Conservation (phyloP, 35 echinoderm and acorn worm genomes). For the Hemicentrotus pulcherrimus region DNA sequence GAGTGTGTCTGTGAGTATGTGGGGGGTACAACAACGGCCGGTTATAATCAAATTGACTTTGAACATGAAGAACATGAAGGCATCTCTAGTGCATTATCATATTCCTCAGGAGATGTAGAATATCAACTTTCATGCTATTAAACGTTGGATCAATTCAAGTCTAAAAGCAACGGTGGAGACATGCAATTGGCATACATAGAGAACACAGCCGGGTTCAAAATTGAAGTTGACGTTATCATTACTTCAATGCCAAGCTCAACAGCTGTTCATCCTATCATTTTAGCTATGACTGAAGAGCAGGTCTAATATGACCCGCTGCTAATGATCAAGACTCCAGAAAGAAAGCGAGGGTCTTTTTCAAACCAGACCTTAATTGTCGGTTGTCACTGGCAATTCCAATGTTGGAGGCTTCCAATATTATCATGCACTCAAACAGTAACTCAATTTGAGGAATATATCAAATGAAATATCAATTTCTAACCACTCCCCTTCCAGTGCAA, state of each 20-base stretch:
- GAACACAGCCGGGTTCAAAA: neutral
- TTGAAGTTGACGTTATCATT: slow-evolving; percentile 40
- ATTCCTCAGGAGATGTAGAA: neutral
- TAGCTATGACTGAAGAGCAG: neutral
- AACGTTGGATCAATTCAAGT: neutral
- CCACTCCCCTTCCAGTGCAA: neutral
- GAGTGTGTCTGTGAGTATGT: too few species aligned
- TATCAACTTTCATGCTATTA: neutral
- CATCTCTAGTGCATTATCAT: neutral
- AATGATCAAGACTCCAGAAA: neutral
- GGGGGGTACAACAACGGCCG: neutral
- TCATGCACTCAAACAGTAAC: neutral
- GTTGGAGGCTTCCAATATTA: neutral
- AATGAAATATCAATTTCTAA: slow-evolving; percentile 4
- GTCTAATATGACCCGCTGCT: neutral
- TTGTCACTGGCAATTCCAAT: neutral
- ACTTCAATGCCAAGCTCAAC: slow-evolving; percentile 19
- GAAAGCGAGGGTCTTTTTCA: neutral
- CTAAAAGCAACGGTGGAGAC: neutral
- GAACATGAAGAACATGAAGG: neutral
- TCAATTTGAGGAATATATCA: slow-evolving; percentile 6
- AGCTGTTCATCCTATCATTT: slow-evolving; percentile 8
- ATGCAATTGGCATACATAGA: neutral
- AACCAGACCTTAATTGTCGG: neutral
- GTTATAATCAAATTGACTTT: neutral